Percentiles rank a stretch among this genome's conserved stretches.
phyloP scores from a whole-genome alignment of 2,888 invertebrate species.

The Calliopum simillimum region DNA sequence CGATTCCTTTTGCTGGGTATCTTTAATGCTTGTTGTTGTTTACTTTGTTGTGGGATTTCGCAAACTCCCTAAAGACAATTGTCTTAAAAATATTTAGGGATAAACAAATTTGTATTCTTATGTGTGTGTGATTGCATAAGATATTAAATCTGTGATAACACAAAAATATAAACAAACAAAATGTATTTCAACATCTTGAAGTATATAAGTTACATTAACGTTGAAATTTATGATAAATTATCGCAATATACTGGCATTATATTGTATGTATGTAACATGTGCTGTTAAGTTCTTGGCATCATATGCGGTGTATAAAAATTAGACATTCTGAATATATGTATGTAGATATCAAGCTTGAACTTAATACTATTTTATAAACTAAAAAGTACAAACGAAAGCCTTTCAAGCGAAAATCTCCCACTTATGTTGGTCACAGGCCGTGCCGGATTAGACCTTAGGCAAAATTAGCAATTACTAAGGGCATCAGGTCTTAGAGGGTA shows the following conservation, averaged over 20 bases:
- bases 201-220: neutral
- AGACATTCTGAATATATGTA: no score
- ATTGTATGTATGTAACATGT: conserved; percentile 2
- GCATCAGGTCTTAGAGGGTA: no score
- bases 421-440: no score
- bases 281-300: neutral
- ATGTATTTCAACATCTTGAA: conserved; percentile 5
- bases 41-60: conserved; percentile 38
- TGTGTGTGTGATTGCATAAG: conserved; percentile 19
- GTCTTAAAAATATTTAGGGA: conserved; percentile 1
- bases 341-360: no score
- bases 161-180: conserved; percentile 7
- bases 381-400: no score
- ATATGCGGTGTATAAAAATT: no score
- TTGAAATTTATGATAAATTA: conserved; percentile 14
- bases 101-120: conserved; percentile 36
- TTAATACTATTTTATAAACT: no score
- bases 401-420: no score
- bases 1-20: conserved; percentile 28
- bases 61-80: conserved; percentile 30
- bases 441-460: no score
- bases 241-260: neutral
- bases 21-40: conserved; percentile 29
- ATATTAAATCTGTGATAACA: conserved; percentile 32
- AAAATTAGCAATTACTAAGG: no score